Percentiles rank a stretch among this genome's conserved stretches.
phyloP scores from a whole-genome alignment of 30 jellyfish, hydroid and myxozoan genomes.

The Sanderia malayensis region DNA sequence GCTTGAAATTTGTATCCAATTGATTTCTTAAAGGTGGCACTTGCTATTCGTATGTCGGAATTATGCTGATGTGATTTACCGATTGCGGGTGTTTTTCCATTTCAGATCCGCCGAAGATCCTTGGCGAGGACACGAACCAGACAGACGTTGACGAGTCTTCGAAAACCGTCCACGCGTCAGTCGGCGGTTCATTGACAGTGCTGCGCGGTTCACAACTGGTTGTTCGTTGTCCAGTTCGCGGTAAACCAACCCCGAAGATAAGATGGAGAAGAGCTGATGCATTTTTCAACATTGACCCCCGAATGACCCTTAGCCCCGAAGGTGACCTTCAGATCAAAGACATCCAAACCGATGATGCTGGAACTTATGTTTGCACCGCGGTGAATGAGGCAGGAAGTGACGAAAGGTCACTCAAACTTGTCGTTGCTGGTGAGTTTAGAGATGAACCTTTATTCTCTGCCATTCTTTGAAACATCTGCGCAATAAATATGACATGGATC shows the following conservation, averaged over 20 bases:
- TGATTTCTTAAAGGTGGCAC: too few species aligned
- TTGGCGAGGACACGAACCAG: constrained; percentile 21
- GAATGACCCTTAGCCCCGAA: constrained; percentile 53
- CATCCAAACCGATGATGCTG: constrained; percentile 41
- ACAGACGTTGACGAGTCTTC: constrained; percentile 26
- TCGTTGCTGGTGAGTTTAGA: constrained; percentile 69
- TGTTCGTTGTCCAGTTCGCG: constrained; percentile 59
- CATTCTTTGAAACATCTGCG: too few species aligned
- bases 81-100: too few species aligned
- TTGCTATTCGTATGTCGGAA: too few species aligned
- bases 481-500: too few species aligned
- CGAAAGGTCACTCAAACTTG: constrained; percentile 4
- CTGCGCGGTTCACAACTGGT: constrained; percentile 45
- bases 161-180: constrained; percentile 23
- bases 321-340: constrained; percentile 27
- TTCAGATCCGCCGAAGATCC: constrained; percentile 59
- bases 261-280: constrained; percentile 55
- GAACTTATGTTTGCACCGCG: constrained; percentile 60
- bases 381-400: constrained; percentile 52
- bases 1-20: too few species aligned
- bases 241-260: constrained; percentile 53
- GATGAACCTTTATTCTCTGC: too few species aligned
- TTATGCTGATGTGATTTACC: too few species aligned
- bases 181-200: constrained; percentile 56
- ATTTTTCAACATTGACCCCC: constrained; percentile 56